Conservation (phyloP, 1,140 invertebrate species). For the Hylyphantes graminicola region DNA sequence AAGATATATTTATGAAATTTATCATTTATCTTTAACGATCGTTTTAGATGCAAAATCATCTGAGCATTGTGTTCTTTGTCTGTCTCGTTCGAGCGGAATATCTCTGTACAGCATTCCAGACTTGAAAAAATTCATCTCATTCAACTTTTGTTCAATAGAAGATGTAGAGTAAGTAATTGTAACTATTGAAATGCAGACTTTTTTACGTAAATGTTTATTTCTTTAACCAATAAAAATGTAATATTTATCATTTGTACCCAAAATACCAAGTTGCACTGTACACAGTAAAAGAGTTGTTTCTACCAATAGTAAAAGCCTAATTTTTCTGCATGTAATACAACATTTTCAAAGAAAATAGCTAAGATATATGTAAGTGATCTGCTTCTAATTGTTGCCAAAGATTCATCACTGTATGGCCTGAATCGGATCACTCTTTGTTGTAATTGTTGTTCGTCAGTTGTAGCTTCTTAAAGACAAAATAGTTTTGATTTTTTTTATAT, state of each 20-base stretch:
- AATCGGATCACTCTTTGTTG: too few relatives aligned
- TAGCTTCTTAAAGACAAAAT: too few relatives aligned
- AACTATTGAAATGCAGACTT: neutral
- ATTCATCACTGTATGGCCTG: too few relatives aligned
- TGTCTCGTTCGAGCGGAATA: constrained; percentile 45
- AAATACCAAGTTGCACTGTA: neutral
- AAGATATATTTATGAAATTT: neutral
- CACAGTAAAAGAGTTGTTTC: too few relatives aligned
- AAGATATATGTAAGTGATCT: too few relatives aligned
- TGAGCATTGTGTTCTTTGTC: constrained; percentile 46
- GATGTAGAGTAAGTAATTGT: constrained; percentile 37
- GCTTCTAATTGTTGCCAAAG: too few relatives aligned
- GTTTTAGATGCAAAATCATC: constrained; percentile 49
- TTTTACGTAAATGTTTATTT: neutral
- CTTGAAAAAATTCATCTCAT: constrained; percentile 48
- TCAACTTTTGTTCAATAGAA: constrained; percentile 34
- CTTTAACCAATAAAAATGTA: neutral
- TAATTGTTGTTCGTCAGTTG: too few relatives aligned
- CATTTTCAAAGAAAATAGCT: too few relatives aligned
- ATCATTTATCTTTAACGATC: neutral
- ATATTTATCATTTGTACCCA: neutral
- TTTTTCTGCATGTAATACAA: too few relatives aligned
- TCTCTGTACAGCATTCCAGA: constrained; percentile 51
- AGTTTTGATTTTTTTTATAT: too few relatives aligned
- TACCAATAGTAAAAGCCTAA: too few relatives aligned